Base-by-base conservation (phyloP, 2,113 vertebrate genomes). In the Cephalopholis sonnerati region DNA sequence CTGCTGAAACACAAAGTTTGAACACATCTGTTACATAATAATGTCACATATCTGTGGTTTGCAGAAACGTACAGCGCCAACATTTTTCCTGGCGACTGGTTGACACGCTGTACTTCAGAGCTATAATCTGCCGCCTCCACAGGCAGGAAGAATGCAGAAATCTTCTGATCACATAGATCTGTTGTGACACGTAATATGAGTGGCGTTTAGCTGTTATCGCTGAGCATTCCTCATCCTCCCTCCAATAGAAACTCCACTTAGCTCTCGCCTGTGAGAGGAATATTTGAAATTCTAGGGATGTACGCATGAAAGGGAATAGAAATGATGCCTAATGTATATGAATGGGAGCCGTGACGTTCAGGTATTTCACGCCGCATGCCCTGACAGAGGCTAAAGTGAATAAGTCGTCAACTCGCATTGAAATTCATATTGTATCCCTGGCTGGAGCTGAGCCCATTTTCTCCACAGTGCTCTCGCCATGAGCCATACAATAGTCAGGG, bases 351-450 rank as follows among this genome's bases (percentile, higher is more conserved):
- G 32, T 24, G 67, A 74, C 80, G n/a, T 76, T 82, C 67, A 77
- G 91, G 81, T 91, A 88, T 91, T 93, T 91, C 90, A 87, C 82
- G 44, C 76, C 13, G 41, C 73, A 32, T 54, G 71, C 74, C 87
- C 86, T 17, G 89, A 94, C 91, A 71, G 86, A 55, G 71, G 84
- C 68, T 66, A 71, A 84, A 89, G 89, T 81, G 89, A 91, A 91
- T 88, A 90, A 90, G 90, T 90, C 82, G 73, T 89, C 91, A 87
- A 81, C 81, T 66, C 11, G 7, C 79, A 92, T 92, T 92, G 90
- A 93, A 82, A 93, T 93, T 90, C 89, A 87, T 85, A 87, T 78
- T 88, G 85, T 88, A 86, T 85, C 83, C 61, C 58, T 13, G 84
- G 78, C 87, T 85, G 87, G 67, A 88, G 89, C 87, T 3, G 82